These are phyloP conservation scores for Antheraea mylitta DNA, from an alignment of 1,140 invertebrate genomes.

Conservation along the genomic window DNA sequence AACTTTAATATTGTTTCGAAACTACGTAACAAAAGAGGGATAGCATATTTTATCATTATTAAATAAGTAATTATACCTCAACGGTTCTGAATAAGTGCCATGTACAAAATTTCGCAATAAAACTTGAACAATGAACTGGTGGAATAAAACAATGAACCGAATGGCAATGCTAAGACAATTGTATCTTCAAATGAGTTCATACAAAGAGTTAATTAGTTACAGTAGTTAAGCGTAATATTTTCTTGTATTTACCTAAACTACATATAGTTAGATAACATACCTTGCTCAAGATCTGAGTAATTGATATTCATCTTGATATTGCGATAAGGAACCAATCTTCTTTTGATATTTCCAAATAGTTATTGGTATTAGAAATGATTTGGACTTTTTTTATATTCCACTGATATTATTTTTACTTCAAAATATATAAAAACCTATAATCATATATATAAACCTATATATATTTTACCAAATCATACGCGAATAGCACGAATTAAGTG, in stretches of 20 bases:
- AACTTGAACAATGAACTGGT: constrained; percentile 30
- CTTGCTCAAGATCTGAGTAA: neutral
- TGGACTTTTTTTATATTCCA: no score
- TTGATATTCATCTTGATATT: no score
- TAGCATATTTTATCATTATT: neutral
- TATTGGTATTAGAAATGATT: no score
- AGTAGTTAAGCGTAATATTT: constrained; percentile 1
- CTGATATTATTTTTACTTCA: no score
- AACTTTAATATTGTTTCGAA: neutral
- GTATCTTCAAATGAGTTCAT: constrained; percentile 21
- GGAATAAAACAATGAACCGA: constrained; percentile 33
- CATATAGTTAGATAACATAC: neutral
- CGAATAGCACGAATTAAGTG: no score
- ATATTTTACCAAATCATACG: no score
- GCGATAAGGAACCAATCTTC: no score
- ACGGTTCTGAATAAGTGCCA: neutral
- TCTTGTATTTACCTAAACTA: neutral
- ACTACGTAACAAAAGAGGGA: neutral
- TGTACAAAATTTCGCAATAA: constrained; percentile 23
- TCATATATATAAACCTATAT: no score
- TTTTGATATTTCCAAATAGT: no score
- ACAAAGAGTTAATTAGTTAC: constrained; percentile 23
- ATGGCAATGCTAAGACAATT: constrained; percentile 25
- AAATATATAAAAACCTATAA: no score
- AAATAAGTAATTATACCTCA: neutral